phyloP scores from a whole-genome alignment of 2,113 vertebrate genomes.

The Campylorhamphus procurvoides region DNA sequence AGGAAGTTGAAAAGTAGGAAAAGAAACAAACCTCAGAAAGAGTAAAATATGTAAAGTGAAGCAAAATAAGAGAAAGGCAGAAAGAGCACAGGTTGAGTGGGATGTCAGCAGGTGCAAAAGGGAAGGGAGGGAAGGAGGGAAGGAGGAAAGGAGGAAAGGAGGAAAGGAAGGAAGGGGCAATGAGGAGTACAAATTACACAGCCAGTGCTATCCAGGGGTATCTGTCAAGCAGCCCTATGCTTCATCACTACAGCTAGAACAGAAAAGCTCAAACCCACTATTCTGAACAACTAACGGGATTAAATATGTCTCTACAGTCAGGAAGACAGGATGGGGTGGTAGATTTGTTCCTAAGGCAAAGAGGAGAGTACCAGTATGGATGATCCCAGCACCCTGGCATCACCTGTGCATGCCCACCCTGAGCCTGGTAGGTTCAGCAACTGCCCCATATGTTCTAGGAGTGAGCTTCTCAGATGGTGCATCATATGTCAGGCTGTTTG shows the following conservation, averaged over 20 bases:
- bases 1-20: background rate
- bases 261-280: background rate
- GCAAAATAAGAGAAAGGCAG: background rate
- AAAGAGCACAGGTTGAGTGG: background rate
- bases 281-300: background rate
- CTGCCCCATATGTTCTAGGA: background rate
- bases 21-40: background rate
- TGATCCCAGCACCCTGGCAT: too few relatives aligned
- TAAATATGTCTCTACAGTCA: background rate
- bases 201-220: background rate
- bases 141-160: too few relatives aligned
- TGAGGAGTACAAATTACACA: background rate
- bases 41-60: background rate
- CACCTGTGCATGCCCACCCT: background rate
- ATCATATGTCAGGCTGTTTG: fast-evolving
- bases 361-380: background rate
- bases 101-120: background rate
- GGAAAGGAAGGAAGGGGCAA: too few relatives aligned
- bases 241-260: background rate
- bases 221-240: background rate
- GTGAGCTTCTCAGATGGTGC: background rate
- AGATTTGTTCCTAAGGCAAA: background rate
- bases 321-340: background rate
- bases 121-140: too few relatives aligned
- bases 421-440: background rate